A percentile compares a stretch with the other conserved stretches of the same genome.
Evolutionary conservation across 2,797 vertebrate genomes (phyloP).

Genomic region (Chrosomus eos): DNA sequence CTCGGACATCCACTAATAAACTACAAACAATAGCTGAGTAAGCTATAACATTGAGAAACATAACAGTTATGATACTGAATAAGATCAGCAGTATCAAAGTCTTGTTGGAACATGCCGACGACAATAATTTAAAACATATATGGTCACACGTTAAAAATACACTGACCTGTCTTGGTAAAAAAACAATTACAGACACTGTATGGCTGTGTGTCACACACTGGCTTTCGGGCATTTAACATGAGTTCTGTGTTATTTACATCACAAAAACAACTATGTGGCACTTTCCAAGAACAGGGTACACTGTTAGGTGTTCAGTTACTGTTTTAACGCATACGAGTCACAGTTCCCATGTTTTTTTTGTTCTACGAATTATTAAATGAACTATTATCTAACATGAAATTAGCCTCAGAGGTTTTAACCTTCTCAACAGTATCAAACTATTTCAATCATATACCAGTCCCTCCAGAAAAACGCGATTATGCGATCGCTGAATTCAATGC

Average conservation of each 20-base stretch:
- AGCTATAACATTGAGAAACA: slow-evolving; percentile 8
- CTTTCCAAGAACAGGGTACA: neutral
- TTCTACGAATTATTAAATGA: neutral
- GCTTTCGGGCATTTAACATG: neutral
- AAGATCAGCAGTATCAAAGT: slow-evolving; percentile 38
- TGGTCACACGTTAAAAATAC: neutral
- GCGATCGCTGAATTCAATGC: no score
- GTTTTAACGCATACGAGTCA: neutral
- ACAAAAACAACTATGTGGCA: neutral
- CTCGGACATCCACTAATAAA: neutral
- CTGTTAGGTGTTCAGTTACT: neutral
- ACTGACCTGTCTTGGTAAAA: slow-evolving; percentile 12
- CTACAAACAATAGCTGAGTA: slow-evolving; percentile 27
- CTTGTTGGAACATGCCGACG: slow-evolving; percentile 7
- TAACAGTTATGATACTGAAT: slow-evolving; percentile 1
- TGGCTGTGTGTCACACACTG: neutral
- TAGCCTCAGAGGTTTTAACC: neutral
- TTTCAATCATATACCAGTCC: neutral
- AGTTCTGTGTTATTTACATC: neutral
- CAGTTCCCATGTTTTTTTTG: neutral
- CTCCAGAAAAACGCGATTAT: no score
- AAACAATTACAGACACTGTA: slow-evolving; percentile 12
- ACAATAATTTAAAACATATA: slow-evolving; percentile 35
- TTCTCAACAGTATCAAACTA: neutral
- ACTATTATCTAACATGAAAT: neutral